These are phyloP conservation scores for Melanotaenia nigrans DNA, from an alignment of 2,797 vertebrate species.

Conservation along the genomic window DNA sequence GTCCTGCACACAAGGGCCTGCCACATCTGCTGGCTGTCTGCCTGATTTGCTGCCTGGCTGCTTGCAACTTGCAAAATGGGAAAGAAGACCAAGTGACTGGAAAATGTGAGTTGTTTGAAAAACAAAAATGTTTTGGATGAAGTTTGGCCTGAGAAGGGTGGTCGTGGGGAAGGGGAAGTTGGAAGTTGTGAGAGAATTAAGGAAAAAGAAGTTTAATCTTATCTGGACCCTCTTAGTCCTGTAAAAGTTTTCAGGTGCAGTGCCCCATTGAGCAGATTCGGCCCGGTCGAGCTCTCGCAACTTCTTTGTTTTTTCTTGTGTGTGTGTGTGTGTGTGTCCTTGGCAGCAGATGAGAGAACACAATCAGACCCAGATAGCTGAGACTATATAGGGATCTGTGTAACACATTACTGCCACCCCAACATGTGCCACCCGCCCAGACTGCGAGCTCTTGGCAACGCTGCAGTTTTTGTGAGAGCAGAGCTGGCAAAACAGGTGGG, in stretches of 20 bases:
- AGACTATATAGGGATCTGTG: constrained; percentile 61
- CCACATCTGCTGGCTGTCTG: constrained; percentile 75
- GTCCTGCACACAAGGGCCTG: constrained; percentile 45
- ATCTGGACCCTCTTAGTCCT: constrained; percentile 66
- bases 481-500: constrained; percentile 71
- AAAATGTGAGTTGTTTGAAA: constrained; percentile 76
- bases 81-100: constrained; percentile 60
- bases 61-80: constrained; percentile 23
- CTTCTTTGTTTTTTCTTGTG: constrained; percentile 16
- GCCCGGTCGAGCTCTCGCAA: constrained; percentile 37
- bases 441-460: constrained; percentile 57
- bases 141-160: background rate
- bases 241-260: constrained; percentile 80
- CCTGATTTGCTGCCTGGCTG: constrained; percentile 63
- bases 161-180: background rate
- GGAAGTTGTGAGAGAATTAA: background rate
- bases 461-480: constrained; percentile 50
- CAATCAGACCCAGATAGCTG: constrained; percentile 61
- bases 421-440: constrained; percentile 66
- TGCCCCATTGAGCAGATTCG: constrained; percentile 60
- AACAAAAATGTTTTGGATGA: constrained; percentile 71
- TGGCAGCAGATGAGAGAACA: constrained; percentile 77
- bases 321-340: constrained; percentile 24
- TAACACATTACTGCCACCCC: constrained; percentile 67
- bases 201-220: constrained; percentile 55